Evolutionary conservation across 2,113 vertebrate genomes (phyloP).

Genomic region (Cyanoliseus patagonus): DNA sequence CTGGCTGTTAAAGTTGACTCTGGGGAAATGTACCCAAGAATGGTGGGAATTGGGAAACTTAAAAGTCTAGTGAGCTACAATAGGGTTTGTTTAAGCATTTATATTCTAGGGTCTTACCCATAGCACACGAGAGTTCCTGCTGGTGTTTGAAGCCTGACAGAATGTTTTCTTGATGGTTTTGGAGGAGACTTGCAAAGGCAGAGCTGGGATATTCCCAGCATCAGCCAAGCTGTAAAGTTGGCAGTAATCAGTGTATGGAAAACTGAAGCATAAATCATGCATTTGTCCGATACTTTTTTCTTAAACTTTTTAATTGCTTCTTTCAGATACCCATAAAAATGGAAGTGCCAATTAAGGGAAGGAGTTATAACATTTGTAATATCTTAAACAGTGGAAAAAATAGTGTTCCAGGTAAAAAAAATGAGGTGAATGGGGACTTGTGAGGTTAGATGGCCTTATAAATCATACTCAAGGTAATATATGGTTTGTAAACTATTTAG

Average conservation of each 20-base stretch:
- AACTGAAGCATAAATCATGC: neutral
- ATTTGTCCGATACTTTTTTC: neutral
- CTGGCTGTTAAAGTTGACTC: neutral
- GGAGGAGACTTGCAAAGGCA: neutral
- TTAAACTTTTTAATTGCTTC: slow-evolving; percentile 9
- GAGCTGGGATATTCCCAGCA: neutral
- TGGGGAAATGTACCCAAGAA: neutral
- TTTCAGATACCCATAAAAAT: slow-evolving; percentile 15
- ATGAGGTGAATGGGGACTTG: neutral
- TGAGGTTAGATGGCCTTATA: neutral
- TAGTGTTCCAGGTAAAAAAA: neutral
- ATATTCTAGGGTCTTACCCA: neutral
- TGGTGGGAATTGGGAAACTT: neutral
- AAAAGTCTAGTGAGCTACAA: neutral
- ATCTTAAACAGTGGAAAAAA: neutral
- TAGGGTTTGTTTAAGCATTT: neutral
- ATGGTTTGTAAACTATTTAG: neutral
- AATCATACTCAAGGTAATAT: neutral
- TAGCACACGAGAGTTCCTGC: neutral
- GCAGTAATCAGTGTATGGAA: neutral
- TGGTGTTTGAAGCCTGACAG: neutral
- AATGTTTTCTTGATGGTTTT: neutral
- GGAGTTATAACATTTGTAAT: neutral
- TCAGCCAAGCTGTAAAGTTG: neutral
- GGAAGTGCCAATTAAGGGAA: neutral